Conservation (phyloP, 1,140 invertebrate species). For the Drosophila neocordata region DNA sequence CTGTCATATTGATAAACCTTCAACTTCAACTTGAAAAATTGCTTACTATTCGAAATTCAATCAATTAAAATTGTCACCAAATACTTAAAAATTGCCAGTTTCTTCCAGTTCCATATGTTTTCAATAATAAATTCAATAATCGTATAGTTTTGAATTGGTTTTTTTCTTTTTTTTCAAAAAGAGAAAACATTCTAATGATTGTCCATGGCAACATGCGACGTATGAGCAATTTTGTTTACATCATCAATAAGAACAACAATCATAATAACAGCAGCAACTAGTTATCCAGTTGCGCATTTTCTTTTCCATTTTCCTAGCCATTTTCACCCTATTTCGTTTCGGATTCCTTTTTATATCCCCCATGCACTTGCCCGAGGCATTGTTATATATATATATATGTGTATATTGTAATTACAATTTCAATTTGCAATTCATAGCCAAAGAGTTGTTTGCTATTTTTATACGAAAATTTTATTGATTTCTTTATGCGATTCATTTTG, state of each 20-base stretch:
- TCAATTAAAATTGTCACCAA: constrained; percentile 49
- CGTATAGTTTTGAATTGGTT: constrained; percentile 17
- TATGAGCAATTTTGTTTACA: constrained; percentile 60
- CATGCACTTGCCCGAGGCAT: constrained; percentile 45
- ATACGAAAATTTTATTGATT: constrained; percentile 67
- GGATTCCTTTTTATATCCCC: constrained; percentile 37
- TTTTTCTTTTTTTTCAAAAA: too few relatives aligned
- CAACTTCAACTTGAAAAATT: constrained; percentile 51
- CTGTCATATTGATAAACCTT: constrained; percentile 65
- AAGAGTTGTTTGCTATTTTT: constrained; percentile 67
- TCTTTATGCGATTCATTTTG: constrained; percentile 59
- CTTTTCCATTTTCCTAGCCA: constrained; percentile 9
- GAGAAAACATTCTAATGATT: constrained; percentile 30
- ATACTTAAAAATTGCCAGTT: constrained; percentile 44
- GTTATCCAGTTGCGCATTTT: constrained; percentile 41
- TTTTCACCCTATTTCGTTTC: constrained; percentile 17
- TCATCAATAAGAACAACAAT: constrained; percentile 22
- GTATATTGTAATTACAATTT: constrained; percentile 52
- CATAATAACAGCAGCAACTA: not conserved
- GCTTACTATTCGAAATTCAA: constrained; percentile 42
- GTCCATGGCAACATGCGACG: constrained; percentile 34
- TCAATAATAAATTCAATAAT: constrained; percentile 27
- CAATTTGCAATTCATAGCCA: constrained; percentile 71
- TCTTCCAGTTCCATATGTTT: constrained; percentile 57
- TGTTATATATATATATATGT: not conserved